Evolutionary conservation across 2,888 invertebrate genomes (phyloP).

Genomic region (Muscina levida): DNA sequence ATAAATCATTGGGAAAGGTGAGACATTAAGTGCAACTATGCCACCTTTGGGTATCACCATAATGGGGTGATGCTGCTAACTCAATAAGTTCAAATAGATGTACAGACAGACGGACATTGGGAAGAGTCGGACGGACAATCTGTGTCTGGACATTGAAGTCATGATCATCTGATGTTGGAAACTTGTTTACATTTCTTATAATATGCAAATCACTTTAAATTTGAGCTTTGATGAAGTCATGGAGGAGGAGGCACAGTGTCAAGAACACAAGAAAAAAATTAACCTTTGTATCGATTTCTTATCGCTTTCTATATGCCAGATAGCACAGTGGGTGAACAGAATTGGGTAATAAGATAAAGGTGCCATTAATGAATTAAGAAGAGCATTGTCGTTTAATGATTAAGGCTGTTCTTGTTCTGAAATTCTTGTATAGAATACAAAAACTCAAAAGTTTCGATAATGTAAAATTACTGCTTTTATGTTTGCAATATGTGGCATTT

Average conservation of each 20-base stretch:
- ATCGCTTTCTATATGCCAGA: not conserved
- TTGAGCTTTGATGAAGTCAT: not conserved
- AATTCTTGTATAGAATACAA: no score
- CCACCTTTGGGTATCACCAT: constrained; percentile 49
- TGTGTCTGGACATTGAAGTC: not conserved
- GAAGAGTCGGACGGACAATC: not conserved
- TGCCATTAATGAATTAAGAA: no score
- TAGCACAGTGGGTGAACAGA: no score
- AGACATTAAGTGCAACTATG: constrained; percentile 69
- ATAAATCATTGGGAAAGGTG: constrained; percentile 79
- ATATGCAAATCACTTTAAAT: constrained; percentile 53
- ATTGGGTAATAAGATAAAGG: no score
- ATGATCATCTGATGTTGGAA: not conserved
- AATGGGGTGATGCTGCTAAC: constrained; percentile 44
- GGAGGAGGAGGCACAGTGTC: constrained; percentile 16
- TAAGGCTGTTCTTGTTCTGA: no score
- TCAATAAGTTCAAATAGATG: constrained; percentile 45
- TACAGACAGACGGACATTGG: not conserved
- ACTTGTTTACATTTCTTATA: constrained; percentile 38
- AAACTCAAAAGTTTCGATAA: no score
- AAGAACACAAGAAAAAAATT: constrained; percentile 41
- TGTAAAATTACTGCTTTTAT: no score
- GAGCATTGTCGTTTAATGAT: no score
- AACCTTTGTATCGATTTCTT: constrained; percentile 41
- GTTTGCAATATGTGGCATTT: no score